phyloP scores from a whole-genome alignment of 2,888 invertebrate genomes.

The Phyto melanocephala region DNA sequence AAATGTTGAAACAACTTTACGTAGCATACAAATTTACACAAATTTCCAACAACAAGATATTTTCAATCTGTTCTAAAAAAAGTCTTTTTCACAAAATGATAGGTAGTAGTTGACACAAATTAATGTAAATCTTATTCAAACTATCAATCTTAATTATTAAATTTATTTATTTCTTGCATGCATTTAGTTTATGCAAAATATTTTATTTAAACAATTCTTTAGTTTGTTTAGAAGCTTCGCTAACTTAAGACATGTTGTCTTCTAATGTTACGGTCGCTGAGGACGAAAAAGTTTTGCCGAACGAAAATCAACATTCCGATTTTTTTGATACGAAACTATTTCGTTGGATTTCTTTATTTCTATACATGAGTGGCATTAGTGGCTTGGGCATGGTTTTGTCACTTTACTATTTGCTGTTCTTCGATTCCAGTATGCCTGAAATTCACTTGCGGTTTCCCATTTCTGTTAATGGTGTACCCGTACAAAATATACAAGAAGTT shows the following conservation, averaged over 20 bases:
- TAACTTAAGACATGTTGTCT: conserved; percentile 7
- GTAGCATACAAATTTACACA: too few species aligned
- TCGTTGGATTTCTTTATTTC: conserved; percentile 72
- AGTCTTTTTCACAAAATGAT: too few species aligned
- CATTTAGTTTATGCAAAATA: not conserved
- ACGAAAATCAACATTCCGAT: conserved; percentile 55
- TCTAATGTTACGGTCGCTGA: not conserved
- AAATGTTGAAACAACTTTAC: too few species aligned
- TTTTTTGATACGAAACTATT: conserved; percentile 74
- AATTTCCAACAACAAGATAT: too few species aligned
- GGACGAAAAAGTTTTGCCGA: not conserved
- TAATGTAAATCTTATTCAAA: conserved; percentile 58
- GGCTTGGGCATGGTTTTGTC: conserved; percentile 75
- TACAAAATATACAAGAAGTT: conserved; percentile 72
- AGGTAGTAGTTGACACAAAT: not conserved
- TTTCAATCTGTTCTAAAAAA: too few species aligned
- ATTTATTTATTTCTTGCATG: not conserved
- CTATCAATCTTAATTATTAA: conserved; percentile 57
- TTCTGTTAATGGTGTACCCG: conserved; percentile 73
- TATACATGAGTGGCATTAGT: conserved; percentile 76
- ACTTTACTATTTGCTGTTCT: conserved; percentile 75
- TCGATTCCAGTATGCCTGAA: conserved; percentile 77
- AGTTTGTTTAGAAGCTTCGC: not conserved
- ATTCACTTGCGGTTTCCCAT: conserved; percentile 75
- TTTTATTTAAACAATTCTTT: not conserved